Conservation (phyloP, 2,113 vertebrate genomes). For the Sorex araneus region DNA sequence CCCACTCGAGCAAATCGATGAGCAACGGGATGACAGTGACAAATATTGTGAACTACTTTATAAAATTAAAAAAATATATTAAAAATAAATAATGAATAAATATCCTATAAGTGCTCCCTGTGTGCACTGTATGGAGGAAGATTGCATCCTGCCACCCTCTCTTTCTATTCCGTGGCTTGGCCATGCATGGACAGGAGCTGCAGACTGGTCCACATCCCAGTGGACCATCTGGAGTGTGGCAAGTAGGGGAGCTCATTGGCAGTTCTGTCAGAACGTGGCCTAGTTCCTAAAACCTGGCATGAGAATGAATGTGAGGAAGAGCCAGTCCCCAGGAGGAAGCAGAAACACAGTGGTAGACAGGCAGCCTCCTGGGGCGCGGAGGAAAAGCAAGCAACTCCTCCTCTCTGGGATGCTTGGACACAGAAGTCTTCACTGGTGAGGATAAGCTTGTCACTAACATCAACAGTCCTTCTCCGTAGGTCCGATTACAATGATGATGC, state of each 20-base stretch:
- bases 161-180: neutral
- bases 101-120: too few species aligned
- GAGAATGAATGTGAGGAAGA: neutral
- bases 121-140: neutral
- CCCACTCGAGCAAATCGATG: too few species aligned
- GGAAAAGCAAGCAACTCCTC: neutral
- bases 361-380: neutral
- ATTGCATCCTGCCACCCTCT: neutral
- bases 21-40: too few species aligned
- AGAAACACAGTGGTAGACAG: fast-evolving
- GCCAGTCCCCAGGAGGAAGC: neutral
- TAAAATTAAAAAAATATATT: too few species aligned
- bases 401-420: too few species aligned
- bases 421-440: neutral
- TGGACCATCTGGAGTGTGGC: constrained; percentile 42
- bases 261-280: constrained; percentile 69
- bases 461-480: neutral
- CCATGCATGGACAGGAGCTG: neutral
- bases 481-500: neutral
- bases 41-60: too few species aligned
- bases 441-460: neutral
- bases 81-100: too few species aligned
- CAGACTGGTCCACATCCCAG: neutral
- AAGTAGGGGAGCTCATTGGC: constrained; percentile 36
- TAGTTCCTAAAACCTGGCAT: constrained; percentile 66